Percentiles rank a stretch among this genome's conserved stretches.
phyloP scores from a whole-genome alignment of 2,113 vertebrate species.

The Pseudopipra pipra region DNA sequence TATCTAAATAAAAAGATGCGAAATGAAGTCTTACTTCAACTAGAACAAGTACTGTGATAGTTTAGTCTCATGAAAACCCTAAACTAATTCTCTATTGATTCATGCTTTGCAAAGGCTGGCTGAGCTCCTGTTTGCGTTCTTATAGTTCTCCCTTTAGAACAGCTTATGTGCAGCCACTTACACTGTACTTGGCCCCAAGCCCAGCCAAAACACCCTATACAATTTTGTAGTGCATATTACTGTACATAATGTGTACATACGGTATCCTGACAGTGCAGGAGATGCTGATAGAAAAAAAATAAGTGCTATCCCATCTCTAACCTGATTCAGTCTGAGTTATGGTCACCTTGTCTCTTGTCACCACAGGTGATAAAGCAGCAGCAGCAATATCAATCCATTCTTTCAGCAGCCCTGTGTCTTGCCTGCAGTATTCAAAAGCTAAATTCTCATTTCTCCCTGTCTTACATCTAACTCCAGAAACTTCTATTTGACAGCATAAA shows the following conservation, averaged over 20 bases:
- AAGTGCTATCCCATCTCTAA: neutral
- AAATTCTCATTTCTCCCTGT: conserved; percentile 12
- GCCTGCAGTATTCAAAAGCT: neutral
- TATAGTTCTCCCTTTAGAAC: neutral
- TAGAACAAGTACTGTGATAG: neutral
- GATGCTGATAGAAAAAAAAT: neutral
- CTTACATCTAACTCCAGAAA: conserved; percentile 34
- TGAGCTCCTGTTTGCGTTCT: neutral
- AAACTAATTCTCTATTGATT: neutral
- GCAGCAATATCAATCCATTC: neutral
- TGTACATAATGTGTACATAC: neutral
- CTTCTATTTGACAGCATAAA: conserved; percentile 31
- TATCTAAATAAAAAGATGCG: neutral
- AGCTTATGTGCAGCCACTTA: neutral
- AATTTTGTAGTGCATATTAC: neutral
- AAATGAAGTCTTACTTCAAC: neutral
- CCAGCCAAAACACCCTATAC: neutral
- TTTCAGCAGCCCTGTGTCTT: neutral
- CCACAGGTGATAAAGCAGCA: neutral
- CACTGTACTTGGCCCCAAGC: neutral
- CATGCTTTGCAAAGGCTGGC: neutral
- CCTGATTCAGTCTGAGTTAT: neutral
- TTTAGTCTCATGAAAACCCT: neutral
- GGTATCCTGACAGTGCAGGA: neutral
- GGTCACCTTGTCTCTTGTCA: neutral